Conservation (phyloP, 2,888 invertebrate genomes). For the Alsophila aescularia region DNA sequence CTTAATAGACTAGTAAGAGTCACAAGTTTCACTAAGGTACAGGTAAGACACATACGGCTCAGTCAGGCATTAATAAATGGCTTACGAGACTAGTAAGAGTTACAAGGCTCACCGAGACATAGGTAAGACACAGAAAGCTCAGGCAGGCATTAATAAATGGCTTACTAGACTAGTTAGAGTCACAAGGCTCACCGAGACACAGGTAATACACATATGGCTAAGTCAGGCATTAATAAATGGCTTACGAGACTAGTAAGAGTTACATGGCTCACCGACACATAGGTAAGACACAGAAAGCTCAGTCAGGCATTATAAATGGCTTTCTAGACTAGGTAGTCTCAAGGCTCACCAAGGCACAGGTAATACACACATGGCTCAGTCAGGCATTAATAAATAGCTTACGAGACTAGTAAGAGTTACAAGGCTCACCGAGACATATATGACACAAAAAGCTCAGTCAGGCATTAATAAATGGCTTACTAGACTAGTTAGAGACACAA, state of each 20-base stretch:
- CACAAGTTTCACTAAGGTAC: neutral
- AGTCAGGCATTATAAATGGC: too few species aligned
- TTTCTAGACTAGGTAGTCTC: too few species aligned
- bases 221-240: too few species aligned
- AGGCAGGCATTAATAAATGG: too few species aligned
- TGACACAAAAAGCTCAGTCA: too few species aligned
- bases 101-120: neutral
- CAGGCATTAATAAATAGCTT: too few species aligned
- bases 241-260: conserved; percentile 85
- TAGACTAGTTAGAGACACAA: too few species aligned
- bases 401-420: neutral
- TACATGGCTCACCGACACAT: conserved; percentile 73
- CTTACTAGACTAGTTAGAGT: conserved; percentile 88
- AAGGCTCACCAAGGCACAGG: conserved; percentile 1
- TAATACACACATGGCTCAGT: neutral
- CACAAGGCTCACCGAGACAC: conserved; percentile 87
- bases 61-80: too few species aligned
- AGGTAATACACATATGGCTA: neutral
- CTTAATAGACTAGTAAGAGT: too few species aligned
- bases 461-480: too few species aligned
- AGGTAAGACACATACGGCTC: neutral
- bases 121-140: neutral
- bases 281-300: neutral
- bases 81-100: too few species aligned
- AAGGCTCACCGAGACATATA: neutral